Evolutionary conservation across 1,140 invertebrate genomes (phyloP), one percentile per base, ranked within the genome.

Genomic region (Heliothis virescens): DNA sequence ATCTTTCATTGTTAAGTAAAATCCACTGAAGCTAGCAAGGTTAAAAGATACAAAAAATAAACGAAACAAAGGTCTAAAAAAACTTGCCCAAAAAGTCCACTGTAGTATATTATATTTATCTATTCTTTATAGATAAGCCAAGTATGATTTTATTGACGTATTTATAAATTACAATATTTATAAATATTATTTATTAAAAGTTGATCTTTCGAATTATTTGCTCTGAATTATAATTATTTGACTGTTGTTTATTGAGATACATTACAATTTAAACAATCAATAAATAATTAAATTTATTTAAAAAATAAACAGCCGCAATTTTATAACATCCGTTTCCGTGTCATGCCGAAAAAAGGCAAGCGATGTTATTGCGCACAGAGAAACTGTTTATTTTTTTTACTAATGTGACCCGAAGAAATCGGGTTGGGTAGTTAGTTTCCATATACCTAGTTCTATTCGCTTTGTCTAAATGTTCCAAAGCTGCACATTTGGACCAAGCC

Each of bases 391-490:
- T 7, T 9, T 21, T 4, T 26, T 2, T 59, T 59, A 59, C 13
- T n/a, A 53, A n/a, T 53, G 15, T 26, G 3, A 13, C 57, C 57
- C 18, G 55, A 9, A 7, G 12, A 11, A 65, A 11, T 65, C 41
- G 41, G 62, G 62, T 12, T 41, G 7, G 18, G 41, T 67, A 47
- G 41, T 48, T 67, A 67, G 63, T 65, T 65, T 7, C 26, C n/a
- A 62, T 21, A 48, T 18, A 48, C 11, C 50, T 67, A n/a, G 41
- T 48, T 67, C 63, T 65, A 65, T 47, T 16, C 62, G 15, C 18
- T 57, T 65, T 65, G 34, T 47, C 34, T 65, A 13, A 47, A 47
- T 65, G 15, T 65, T 65, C 34, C 34, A 47, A 67, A 67, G 63
- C 63, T 48, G 63, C 63, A 12, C 10, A 48, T 18, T 18, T 18